Evolutionary conservation across 2,888 invertebrate species (phyloP), one percentile per base, ranked within the genome.

Genomic region (Drosophila tripunctata): DNA sequence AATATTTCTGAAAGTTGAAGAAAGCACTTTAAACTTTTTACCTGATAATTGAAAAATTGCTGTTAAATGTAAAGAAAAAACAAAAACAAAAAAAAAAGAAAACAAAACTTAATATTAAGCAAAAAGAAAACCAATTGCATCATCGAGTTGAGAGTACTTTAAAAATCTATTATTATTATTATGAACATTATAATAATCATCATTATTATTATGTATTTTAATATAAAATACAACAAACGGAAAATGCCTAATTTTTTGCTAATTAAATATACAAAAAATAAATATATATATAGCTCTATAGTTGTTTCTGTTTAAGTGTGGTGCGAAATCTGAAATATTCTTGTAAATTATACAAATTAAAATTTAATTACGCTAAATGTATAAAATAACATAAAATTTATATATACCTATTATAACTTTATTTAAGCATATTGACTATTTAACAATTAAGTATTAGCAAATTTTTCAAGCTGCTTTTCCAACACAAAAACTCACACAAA

Each of bases 1-100:
- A 87, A 86, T 81, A 88, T 78, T 80, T 88, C 72, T 84, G 67
- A 87, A 85, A 87, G 87, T 82, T 80, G 87, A 82, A 67, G 82
- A 87, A 74, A 78, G 65, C 63, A 74, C 81, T 76, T 68, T 75
- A 68, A 86, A 88, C 88, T 84, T 87, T 84, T 75, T 87, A 87
- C 86, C 86, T 87, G 86, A 87, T 84, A 88, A 84, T 78, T 81
- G 74, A 87, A 82, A 87, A 87, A 73, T 85, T 85, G 86, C 83
- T 84, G 87, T 87, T 84, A 67, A 77, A 35, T 21, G 47, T 22
- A 61, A 57, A 56, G 19, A 47, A 55, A 19, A 31, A 27, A 47
- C 45, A 58, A 17, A 38, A 5, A 48, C 24, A 62, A 48, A 52
- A 35, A 51, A 44, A 35, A 38, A 19, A 38, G 30, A 57, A 36